Evolutionary conservation across 2,888 invertebrate genomes (phyloP), one percentile per base, ranked within the genome.

Genomic region (Acleris holmiana): DNA sequence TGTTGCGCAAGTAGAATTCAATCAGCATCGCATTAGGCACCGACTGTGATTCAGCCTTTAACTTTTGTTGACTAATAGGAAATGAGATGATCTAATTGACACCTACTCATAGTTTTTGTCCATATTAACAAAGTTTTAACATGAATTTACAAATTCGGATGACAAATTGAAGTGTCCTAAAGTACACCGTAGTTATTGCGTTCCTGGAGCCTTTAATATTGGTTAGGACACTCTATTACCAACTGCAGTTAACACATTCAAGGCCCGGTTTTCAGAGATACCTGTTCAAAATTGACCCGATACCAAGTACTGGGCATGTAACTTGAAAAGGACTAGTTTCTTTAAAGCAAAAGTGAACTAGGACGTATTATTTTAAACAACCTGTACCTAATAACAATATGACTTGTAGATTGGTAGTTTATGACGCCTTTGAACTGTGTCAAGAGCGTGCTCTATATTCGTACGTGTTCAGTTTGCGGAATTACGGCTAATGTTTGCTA

Each of bases 81-180:
- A 68, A 64, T 68, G 61, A 58, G 67, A 82, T 89, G 89, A 89
- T 77, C 85, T 88, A 88, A 89, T 83, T 84, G 71, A 77, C 84
- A 73, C 88, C 88, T 80, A 88, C 89, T 71, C 65, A 67, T 66
- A 71, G 72, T 69, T 67, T 68, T 58, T 59, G 59, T 46, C 35
- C 23, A 17, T 17, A 65, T 25, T 44, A 44, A 35, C 41, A 29
- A 13, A 44, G 49, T 17, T n/a, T n/a, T 46, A 58, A 48, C 59
- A 21, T 44, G n/a, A 44, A 58, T 23, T 44, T 17, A 13, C 53
- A 57, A 47, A 23, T 18, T 2, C n/a, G 53, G 5, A 4, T 53
- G 48, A 51, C 25, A 2, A 46, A 29, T 53, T 53, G 8, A 66
- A 46, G 66, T 69, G 71, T 18, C 53, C 21, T 40, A 41, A 53